A percentile compares a stretch with the other conserved stretches of the same genome.
These are phyloP conservation scores for Boleophthalmus pectinirostris DNA, from an alignment of 2,113 vertebrate genomes.

Conservation along the genomic window DNA sequence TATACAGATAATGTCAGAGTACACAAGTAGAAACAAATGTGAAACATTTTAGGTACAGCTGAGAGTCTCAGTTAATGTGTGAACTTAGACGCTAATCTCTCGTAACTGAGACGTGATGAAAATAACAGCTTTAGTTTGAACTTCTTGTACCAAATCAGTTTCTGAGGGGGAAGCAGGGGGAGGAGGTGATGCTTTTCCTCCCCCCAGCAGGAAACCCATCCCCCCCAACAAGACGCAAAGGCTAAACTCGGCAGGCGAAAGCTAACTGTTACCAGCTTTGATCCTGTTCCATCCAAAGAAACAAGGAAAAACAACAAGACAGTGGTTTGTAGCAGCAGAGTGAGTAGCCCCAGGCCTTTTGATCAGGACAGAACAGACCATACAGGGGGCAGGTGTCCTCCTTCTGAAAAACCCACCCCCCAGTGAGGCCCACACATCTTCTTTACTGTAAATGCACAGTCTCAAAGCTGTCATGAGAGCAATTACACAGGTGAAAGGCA, in stretches of 20 bases:
- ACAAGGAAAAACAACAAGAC: constrained; percentile 67
- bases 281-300: constrained; percentile 75
- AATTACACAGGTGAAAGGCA: constrained; percentile 35
- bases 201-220: constrained; percentile 73
- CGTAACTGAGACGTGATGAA: constrained; percentile 75
- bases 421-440: constrained; percentile 31
- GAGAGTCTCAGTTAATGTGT: constrained; percentile 61
- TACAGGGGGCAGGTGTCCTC: constrained; percentile 69
- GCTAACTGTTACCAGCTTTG: constrained; percentile 83
- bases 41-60: constrained; percentile 61
- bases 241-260: constrained; percentile 76
- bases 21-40: constrained; percentile 74
- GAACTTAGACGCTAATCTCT: constrained; percentile 66
- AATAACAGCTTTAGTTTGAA: constrained; percentile 62
- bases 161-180: constrained; percentile 58
- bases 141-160: constrained; percentile 61
- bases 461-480: constrained; percentile 17
- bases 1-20: background rate
- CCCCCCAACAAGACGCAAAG: constrained; percentile 72
- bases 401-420: constrained; percentile 66
- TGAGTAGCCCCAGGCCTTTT: constrained; percentile 76
- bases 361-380: constrained; percentile 72
- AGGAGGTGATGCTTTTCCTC: constrained; percentile 61
- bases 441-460: constrained; percentile 35
- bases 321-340: constrained; percentile 56